phyloP scores from a whole-genome alignment of 2,113 vertebrate species.

The Oryzias celebensis region DNA sequence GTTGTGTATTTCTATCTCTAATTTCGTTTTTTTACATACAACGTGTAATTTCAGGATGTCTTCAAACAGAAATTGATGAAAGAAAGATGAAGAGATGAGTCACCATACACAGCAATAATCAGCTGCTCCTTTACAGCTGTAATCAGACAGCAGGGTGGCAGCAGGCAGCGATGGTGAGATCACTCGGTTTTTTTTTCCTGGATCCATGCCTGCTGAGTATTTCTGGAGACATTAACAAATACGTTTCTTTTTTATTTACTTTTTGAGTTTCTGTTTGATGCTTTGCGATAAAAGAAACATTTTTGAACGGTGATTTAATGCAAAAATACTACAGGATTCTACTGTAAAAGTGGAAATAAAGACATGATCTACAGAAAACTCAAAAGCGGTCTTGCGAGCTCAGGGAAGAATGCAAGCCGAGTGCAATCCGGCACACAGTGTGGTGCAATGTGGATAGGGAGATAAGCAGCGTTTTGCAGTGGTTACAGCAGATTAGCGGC shows the following conservation, averaged over 20 bases:
- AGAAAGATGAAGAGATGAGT: background rate
- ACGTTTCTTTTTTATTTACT: background rate
- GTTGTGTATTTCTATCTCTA: too few species aligned
- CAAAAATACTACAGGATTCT: background rate
- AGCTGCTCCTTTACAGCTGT: conserved; percentile 3
- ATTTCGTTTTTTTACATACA: background rate
- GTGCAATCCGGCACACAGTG: conserved; percentile 28
- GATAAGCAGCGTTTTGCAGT: conserved; percentile 50
- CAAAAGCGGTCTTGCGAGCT: conserved; percentile 21
- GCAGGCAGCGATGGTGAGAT: background rate
- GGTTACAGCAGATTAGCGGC: conserved; percentile 43
- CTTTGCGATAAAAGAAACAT: background rate
- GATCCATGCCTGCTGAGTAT: background rate
- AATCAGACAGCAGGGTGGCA: conserved; percentile 7
- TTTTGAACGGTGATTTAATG: background rate
- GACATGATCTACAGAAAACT: conserved; percentile 29
- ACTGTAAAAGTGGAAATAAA: conserved; percentile 9
- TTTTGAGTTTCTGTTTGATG: background rate
- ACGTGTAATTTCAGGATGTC: background rate
- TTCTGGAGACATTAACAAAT: background rate
- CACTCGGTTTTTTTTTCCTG: background rate
- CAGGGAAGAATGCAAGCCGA: conserved; percentile 9
- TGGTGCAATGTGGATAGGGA: conserved; percentile 35
- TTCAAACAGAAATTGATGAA: background rate
- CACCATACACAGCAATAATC: conserved; percentile 3